Conservation (phyloP, 2,113 vertebrate species). For the Hemibagrus wyckioides region DNA sequence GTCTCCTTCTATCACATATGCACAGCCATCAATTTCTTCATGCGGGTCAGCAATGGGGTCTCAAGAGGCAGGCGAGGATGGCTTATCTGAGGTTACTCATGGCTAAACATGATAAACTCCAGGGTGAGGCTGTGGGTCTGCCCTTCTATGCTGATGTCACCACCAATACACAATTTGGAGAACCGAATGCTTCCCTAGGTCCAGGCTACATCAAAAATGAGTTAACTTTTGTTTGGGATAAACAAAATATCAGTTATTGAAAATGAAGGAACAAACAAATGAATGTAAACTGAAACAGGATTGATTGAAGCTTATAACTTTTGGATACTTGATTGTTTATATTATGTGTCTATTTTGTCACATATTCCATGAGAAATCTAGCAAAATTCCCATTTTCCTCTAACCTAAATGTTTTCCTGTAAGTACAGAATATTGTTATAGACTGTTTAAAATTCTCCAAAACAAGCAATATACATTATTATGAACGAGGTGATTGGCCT, state of each 20-base stretch:
- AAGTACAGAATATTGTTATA: neutral
- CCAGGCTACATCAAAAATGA: neutral
- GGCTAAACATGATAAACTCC: conserved; percentile 44
- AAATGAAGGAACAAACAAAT: neutral
- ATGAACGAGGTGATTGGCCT: conserved; percentile 41
- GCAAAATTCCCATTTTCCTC: neutral
- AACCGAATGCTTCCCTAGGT: neutral
- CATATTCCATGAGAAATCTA: neutral
- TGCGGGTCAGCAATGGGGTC: conserved; percentile 25
- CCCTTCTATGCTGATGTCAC: conserved; percentile 1
- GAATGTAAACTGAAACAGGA: neutral
- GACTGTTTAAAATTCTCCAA: neutral
- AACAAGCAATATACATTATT: conserved; percentile 27
- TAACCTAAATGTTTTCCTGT: neutral
- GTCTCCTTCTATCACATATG: conserved; percentile 45
- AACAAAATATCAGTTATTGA: too few relatives aligned
- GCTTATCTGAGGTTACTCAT: conserved; percentile 47
- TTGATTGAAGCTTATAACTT: neutral
- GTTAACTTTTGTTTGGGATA: neutral
- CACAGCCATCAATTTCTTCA: conserved; percentile 43
- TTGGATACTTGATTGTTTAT: neutral
- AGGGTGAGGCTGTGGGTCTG: conserved; percentile 34
- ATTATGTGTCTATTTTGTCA: neutral
- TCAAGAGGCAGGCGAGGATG: conserved; percentile 35
- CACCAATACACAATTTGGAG: neutral